Base-by-base conservation (phyloP, 1,140 invertebrate species). In the Saccostrea cuccullata region DNA sequence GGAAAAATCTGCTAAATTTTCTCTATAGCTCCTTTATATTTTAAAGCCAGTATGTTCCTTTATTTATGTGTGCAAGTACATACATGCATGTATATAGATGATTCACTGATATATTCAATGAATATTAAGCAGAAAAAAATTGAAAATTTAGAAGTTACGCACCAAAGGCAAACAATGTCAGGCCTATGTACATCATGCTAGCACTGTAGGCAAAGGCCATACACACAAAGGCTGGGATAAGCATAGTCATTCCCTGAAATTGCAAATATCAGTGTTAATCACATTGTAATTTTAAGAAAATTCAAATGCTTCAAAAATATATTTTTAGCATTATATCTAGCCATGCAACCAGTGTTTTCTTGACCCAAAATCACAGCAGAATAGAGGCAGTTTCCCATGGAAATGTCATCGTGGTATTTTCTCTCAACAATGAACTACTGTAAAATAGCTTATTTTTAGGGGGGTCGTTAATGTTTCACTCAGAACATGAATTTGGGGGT, bases 131-230 rank as follows among this genome's bases (percentile, higher is more conserved):
- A 17, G 13, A 60, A 1, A 60, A 58, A 60, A 17, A 60, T 17
- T 60, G 58, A 20, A 13, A 60, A 60, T 17, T 60, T 13, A 60
- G 20, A 60, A 60, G 58, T 13, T 60, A 60, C 58, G 17, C 9
- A 98, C 98, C 98, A 93, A 98, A 96, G 70, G 98, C 97, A 95
- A 98, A 99, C 1, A 99, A 94, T 86, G 97, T 96, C 84, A 99
- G 96, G 47, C 98, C 98, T 82, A 97, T 91, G 95, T 97, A 98
- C 11, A 99, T 95, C 13, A 95, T 89, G 95, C 93, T 15, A 90
- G 94, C 87, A 64, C 96, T 95, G 9, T 96, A 96, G 5, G 97
- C 96, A 67, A 98, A 92, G 6, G 98, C 98, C 90, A 99, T 97
- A 82, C 97, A 96, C 15, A 99, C 92, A 95, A 99, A 99, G 6